Conservation (phyloP, 2,888 invertebrate species). For the Drosophila subsilvestris region DNA sequence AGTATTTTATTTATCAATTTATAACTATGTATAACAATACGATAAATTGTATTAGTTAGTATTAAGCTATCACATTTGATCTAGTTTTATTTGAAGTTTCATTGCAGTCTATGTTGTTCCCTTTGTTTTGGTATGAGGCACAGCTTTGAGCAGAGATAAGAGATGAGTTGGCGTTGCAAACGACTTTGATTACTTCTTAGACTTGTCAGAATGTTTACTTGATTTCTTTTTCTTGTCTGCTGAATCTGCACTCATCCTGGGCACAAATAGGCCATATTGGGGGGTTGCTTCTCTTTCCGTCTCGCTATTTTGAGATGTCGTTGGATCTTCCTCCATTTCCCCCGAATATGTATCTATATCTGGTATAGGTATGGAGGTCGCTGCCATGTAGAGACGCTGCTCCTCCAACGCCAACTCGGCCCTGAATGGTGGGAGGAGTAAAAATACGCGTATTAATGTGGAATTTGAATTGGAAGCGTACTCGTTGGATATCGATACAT, state of each 20-base stretch:
- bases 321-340: not conserved
- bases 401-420: not conserved
- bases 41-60: too few relatives aligned
- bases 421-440: not conserved
- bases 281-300: too few relatives aligned
- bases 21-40: too few relatives aligned
- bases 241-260: not conserved
- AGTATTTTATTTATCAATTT: too few relatives aligned
- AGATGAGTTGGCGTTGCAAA: not conserved
- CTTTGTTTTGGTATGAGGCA: not conserved
- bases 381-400: not conserved
- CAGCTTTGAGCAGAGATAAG: not conserved
- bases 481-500: not conserved
- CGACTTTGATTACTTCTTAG: not conserved
- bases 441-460: not conserved
- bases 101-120: not conserved
- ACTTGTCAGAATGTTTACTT: not conserved
- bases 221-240: not conserved
- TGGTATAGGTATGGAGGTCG: not conserved
- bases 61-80: too few relatives aligned
- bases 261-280: not conserved
- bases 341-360: not conserved
- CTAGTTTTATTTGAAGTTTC: too few relatives aligned
- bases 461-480: not conserved
- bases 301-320: not conserved